Base-by-base conservation (phyloP, 1,140 invertebrate genomes). In the Lanistes nyassanus region DNA sequence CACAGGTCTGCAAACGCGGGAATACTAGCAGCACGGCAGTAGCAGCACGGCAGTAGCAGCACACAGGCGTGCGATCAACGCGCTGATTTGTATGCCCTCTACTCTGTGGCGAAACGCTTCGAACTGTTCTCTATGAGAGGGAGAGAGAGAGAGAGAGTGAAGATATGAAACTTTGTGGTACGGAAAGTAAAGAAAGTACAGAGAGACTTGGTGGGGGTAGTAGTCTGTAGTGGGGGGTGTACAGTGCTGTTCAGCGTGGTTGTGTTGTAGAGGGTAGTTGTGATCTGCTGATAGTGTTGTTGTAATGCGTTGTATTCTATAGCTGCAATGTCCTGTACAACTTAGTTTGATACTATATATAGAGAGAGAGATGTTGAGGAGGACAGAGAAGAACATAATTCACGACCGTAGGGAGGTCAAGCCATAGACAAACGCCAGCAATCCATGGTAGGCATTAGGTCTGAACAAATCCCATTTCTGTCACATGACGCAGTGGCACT, bases 391-490 rank as follows among this genome's bases (percentile, higher is more conserved):
- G 55, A 71, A 39, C 37, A 62, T 51, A 47, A 76, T 42, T 34
- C 60, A 16, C 68, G 73, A 34, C 51, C 42, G 13, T 34, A 76
- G 13, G 37, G 51, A 36, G 75, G 37, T 51, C 34, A 71, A 36
- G 67, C 71, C 73, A 69, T 72, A 47, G 64, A 70, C 51, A 56
- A 70, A 42, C n/a, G n/a, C n/a, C n/a, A n/a, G n/a, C n/a, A n/a
- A n/a, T n/a, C n/a, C n/a, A n/a, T n/a, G n/a, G n/a, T n/a, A n/a
- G n/a, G n/a, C n/a, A n/a, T n/a, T n/a, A n/a, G n/a, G n/a, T n/a
- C n/a, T n/a, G n/a, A n/a, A n/a, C n/a, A n/a, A n/a, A n/a, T n/a
- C n/a, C n/a, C n/a, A n/a, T n/a, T n/a, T n/a, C n/a, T n/a, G n/a
- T n/a, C n/a, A n/a, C n/a, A n/a, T n/a, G 74, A 55, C 51, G 62